Evolutionary conservation across 2,113 vertebrate species (phyloP).

Genomic region (Cyprinodon brontotheroides): DNA sequence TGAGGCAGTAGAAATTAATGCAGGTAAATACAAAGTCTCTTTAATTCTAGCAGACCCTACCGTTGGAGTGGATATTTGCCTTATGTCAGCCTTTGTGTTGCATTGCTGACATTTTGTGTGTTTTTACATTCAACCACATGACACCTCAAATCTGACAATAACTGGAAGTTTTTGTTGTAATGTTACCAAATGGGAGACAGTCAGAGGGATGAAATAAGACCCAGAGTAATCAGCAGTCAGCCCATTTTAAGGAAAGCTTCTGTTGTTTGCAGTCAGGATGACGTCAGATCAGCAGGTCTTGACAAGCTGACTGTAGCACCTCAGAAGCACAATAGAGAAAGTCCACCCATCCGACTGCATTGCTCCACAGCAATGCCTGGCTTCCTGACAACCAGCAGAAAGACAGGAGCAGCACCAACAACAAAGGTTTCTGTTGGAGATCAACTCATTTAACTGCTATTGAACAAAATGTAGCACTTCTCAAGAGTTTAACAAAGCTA

Average conservation of each 20-base stretch:
- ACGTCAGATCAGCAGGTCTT: constrained; percentile 24
- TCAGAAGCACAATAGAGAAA: constrained; percentile 33
- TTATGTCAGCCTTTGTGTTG: too few relatives aligned
- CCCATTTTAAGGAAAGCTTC: background rate
- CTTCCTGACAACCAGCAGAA: constrained; percentile 11
- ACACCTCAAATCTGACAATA: background rate
- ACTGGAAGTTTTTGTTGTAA: background rate
- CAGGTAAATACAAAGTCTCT: too few relatives aligned
- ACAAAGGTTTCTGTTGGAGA: background rate
- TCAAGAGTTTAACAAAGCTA: background rate
- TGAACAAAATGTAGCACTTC: background rate
- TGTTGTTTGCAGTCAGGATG: background rate
- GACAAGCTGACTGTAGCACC: constrained; percentile 28
- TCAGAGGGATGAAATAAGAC: background rate
- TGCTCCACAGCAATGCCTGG: constrained; percentile 1
- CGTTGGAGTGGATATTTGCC: too few relatives aligned
- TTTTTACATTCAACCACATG: background rate
- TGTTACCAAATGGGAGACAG: background rate
- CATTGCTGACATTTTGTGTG: too few relatives aligned
- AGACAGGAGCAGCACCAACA: background rate
- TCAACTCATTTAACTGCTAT: background rate
- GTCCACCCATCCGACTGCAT: constrained; percentile 5
- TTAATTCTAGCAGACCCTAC: too few relatives aligned
- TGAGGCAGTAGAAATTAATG: too few relatives aligned
- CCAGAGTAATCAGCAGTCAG: background rate